These are phyloP conservation scores for Nemoura dubitans DNA, from an alignment of 2,888 invertebrate genomes.

Conservation along the genomic window DNA sequence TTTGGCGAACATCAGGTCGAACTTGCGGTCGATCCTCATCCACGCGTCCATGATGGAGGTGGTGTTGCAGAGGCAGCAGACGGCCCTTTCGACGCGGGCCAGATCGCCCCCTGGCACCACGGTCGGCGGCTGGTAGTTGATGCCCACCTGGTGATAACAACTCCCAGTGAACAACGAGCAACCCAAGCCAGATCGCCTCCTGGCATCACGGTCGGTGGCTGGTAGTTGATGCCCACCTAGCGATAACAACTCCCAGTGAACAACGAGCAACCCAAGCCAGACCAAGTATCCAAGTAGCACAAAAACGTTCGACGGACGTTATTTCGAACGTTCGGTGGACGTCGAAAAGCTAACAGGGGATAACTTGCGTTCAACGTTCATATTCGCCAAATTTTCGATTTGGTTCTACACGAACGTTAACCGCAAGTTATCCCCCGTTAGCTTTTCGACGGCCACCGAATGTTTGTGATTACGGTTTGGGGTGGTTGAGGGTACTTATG, in stretches of 20 bases:
- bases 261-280: constrained; percentile 60
- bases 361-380: no score
- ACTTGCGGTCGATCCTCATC: constrained; percentile 68
- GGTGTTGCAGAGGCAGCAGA: constrained; percentile 84
- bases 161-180: not conserved
- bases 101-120: constrained; percentile 65
- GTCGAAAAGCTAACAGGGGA: no score
- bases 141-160: constrained; percentile 67
- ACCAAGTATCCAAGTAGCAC: no score
- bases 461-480: no score
- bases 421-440: no score
- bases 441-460: no score
- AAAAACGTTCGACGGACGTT: no score
- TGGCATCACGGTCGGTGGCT: constrained; percentile 75
- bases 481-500: no score
- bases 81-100: constrained; percentile 65
- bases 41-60: constrained; percentile 71
- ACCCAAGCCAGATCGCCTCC: constrained; percentile 63
- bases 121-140: constrained; percentile 79
- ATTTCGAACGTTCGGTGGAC: no score
- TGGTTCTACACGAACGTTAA: no score
- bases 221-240: constrained; percentile 77
- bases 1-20: constrained; percentile 70
- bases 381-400: no score
- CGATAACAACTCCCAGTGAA: constrained; percentile 36